A percentile compares a stretch with the other conserved stretches of the same genome.
These are phyloP conservation scores for Petrophora chlorosata DNA, from an alignment of 2,888 invertebrate genomes.

Conservation along the genomic window DNA sequence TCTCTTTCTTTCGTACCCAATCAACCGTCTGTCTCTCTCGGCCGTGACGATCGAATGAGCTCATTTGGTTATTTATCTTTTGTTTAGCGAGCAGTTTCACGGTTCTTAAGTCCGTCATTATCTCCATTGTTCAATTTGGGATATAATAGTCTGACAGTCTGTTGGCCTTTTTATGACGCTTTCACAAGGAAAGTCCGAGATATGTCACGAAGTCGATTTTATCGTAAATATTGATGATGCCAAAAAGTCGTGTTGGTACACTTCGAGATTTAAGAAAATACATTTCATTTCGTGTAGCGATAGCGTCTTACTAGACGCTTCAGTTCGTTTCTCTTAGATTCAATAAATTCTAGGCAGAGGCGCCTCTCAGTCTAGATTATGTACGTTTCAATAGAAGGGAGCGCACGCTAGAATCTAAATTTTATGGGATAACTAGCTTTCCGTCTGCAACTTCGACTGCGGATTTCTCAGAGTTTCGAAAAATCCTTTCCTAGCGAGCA, in stretches of 20 bases:
- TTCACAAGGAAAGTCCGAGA: conserved; percentile 47
- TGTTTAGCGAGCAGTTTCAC: conserved; percentile 49
- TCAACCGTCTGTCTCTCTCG: conserved; percentile 26
- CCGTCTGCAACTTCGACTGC: too few relatives aligned
- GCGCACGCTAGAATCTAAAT: conserved; percentile 7
- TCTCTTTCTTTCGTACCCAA: conserved; percentile 38
- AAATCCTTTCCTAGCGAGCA: too few relatives aligned
- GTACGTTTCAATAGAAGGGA: conserved; percentile 13
- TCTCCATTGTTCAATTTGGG: conserved; percentile 39
- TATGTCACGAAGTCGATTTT: conserved; percentile 50
- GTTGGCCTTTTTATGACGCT: conserved; percentile 47
- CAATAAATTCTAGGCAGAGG: conserved; percentile 39
- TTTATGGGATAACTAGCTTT: too few relatives aligned
- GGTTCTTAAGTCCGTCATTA: conserved; percentile 43
- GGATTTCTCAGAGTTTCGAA: too few relatives aligned
- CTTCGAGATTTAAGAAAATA: conserved; percentile 31
- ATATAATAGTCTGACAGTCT: conserved; percentile 18
- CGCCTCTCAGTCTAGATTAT: conserved; percentile 27
- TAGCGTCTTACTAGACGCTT: conserved; percentile 46
- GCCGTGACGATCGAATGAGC: conserved; percentile 42
- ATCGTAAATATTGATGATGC: conserved; percentile 39
- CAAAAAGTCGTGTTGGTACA: conserved; percentile 26
- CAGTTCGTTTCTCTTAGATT: conserved; percentile 39
- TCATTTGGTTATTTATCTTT: conserved; percentile 51
- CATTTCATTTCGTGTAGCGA: conserved; percentile 39